phyloP scores from a whole-genome alignment of 2,113 vertebrate species.

The Oryzias curvinotus region DNA sequence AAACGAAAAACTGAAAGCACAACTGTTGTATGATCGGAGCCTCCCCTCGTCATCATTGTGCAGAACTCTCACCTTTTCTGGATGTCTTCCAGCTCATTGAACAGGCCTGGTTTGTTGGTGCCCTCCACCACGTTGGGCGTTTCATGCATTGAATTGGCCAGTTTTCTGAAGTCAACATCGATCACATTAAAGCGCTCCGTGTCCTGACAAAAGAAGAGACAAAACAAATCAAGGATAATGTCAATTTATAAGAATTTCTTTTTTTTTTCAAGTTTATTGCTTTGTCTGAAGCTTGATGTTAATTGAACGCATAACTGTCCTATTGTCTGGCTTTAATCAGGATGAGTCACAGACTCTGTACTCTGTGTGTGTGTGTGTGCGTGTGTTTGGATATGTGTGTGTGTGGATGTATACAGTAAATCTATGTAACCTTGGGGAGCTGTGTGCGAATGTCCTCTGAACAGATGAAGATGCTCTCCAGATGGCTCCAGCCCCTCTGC shows the following conservation, averaged over 20 bases:
- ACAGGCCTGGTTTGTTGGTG: slow-evolving; percentile 87
- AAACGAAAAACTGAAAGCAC: neutral
- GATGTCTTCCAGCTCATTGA: slow-evolving; percentile 87
- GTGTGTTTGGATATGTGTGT: too few relatives aligned
- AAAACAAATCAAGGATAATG: slow-evolving; percentile 30
- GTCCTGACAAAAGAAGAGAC: slow-evolving; percentile 78
- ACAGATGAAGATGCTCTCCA: slow-evolving; percentile 96
- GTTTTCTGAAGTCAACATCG: slow-evolving; percentile 88
- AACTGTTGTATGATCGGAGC: too few relatives aligned
- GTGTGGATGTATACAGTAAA: too few relatives aligned
- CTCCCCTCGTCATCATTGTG: neutral
- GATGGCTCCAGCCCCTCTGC: slow-evolving; percentile 89
- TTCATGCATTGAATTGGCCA: slow-evolving; percentile 78
- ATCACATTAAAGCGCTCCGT: slow-evolving; percentile 89
- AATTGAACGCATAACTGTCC: too few relatives aligned
- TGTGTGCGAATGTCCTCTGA: slow-evolving; percentile 92
- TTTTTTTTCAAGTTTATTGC: slow-evolving; percentile 50
- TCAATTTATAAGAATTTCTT: slow-evolving; percentile 33
- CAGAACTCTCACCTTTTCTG: slow-evolving; percentile 82
- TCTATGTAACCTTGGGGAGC: slow-evolving; percentile 84
- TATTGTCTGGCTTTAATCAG: too few relatives aligned
- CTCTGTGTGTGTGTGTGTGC: too few relatives aligned
- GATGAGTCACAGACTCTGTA: too few relatives aligned
- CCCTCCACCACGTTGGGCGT: slow-evolving; percentile 91
- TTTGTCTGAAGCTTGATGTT: too few relatives aligned